Evolutionary conservation across 2,888 invertebrate genomes (phyloP).

Genomic region (Andrena hattorfiana): DNA sequence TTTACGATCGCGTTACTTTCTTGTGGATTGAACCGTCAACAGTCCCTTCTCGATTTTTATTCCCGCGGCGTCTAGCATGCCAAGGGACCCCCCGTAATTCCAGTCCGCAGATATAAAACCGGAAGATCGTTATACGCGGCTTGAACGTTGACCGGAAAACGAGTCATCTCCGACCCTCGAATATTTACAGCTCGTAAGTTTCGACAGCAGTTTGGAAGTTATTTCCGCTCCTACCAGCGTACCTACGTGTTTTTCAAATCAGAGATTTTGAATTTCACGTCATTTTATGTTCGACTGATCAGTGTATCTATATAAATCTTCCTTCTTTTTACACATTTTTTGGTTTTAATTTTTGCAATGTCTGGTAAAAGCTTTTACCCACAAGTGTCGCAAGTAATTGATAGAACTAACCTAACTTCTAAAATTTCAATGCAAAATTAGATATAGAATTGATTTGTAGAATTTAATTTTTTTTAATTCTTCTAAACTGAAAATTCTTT

Average conservation of each 20-base stretch:
- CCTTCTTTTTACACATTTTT: no score
- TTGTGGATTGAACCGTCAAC: slow-evolving; percentile 42
- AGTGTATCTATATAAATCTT: no score
- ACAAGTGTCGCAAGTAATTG: no score
- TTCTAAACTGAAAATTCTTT: no score
- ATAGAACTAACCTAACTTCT: no score
- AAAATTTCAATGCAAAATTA: no score
- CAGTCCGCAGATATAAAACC: slow-evolving; percentile 45
- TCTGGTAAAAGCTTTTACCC: no score
- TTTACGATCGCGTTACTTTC: slow-evolving; percentile 44
- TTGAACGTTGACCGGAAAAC: slow-evolving; percentile 44
- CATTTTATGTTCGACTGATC: no score
- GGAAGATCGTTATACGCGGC: slow-evolving; percentile 50
- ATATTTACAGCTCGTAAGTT: slow-evolving; percentile 56
- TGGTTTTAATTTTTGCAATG: no score
- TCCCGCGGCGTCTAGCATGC: slow-evolving; percentile 21
- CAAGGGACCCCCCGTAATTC: slow-evolving; percentile 26
- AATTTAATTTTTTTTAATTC: no score
- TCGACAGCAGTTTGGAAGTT: neutral
- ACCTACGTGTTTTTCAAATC: neutral
- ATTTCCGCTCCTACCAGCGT: slow-evolving; percentile 29
- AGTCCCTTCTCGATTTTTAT: slow-evolving; percentile 50
- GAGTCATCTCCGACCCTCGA: slow-evolving; percentile 19
- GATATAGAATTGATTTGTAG: no score
- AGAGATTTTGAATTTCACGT: no score